Evolutionary conservation across 2,888 invertebrate species (phyloP).

Genomic region (Netelia inedita): DNA sequence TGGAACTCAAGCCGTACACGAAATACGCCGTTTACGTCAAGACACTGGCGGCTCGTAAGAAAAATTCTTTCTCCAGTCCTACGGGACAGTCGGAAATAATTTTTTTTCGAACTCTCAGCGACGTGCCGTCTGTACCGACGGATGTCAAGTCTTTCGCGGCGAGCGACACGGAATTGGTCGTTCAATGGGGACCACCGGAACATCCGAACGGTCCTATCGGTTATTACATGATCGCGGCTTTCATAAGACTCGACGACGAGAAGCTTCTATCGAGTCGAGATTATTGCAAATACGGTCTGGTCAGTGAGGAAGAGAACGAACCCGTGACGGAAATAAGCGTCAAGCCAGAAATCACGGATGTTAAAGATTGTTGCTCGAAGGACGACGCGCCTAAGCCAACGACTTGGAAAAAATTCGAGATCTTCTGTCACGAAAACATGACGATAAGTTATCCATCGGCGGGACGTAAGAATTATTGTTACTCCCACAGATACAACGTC

Average conservation of each 20-base stretch:
- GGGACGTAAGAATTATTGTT: constrained; percentile 76
- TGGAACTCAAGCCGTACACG: constrained; percentile 88
- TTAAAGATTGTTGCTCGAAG: constrained; percentile 74
- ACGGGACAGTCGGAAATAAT: constrained; percentile 80
- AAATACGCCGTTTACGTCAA: constrained; percentile 91
- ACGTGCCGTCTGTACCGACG: constrained; percentile 82
- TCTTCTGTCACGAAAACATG: constrained; percentile 76
- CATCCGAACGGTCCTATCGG: constrained; percentile 87
- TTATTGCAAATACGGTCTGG: constrained; percentile 83
- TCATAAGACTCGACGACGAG: constrained; percentile 76
- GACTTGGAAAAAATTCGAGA: constrained; percentile 75
- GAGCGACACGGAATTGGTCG: constrained; percentile 84
- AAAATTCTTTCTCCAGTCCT: constrained; percentile 60
- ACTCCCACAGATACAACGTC: constrained; percentile 71
- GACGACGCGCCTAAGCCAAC: neutral
- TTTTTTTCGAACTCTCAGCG: constrained; percentile 77
- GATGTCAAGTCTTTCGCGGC: constrained; percentile 81
- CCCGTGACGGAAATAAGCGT: constrained; percentile 68
- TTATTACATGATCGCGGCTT: constrained; percentile 85
- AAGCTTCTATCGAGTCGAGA: constrained; percentile 80
- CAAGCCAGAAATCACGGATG: constrained; percentile 61
- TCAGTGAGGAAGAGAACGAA: constrained; percentile 70
- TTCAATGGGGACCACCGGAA: constrained; percentile 88
- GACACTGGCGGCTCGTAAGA: constrained; percentile 86
- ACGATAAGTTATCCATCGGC: constrained; percentile 73